Percentiles rank a stretch among this genome's conserved stretches.
These are phyloP conservation scores for Scaptomyza pallida DNA, from an alignment of 1,140 invertebrate species.

Conservation along the genomic window DNA sequence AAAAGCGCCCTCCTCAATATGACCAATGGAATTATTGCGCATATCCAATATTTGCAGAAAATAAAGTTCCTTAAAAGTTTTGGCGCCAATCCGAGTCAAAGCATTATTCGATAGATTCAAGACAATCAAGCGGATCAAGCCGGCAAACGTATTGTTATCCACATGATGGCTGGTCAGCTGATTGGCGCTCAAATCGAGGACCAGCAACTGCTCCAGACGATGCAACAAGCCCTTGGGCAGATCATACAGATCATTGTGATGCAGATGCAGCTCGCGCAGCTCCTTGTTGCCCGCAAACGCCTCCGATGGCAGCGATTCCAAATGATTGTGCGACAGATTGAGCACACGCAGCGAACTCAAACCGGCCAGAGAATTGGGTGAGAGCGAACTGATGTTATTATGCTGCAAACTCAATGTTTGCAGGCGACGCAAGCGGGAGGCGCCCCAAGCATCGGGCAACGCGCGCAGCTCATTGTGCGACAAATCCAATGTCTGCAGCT, in stretches of 20 bases:
- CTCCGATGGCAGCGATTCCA: constrained; percentile 88
- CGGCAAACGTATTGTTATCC: constrained; percentile 88
- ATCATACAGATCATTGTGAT: constrained; percentile 89
- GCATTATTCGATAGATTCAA: constrained; percentile 89
- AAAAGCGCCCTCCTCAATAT: constrained; percentile 91
- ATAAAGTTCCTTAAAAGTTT: constrained; percentile 91
- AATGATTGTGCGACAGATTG: constrained; percentile 91
- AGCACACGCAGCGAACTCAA: constrained; percentile 89
- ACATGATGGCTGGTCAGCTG: constrained; percentile 88
- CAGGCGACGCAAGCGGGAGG: constrained; percentile 88
- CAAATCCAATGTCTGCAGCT: constrained; percentile 88
- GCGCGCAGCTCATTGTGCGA: constrained; percentile 89
- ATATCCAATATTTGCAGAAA: constrained; percentile 92
- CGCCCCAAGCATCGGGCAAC: constrained; percentile 88
- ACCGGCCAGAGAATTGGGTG: constrained; percentile 88
- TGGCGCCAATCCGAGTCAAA: constrained; percentile 87
- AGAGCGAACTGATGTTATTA: constrained; percentile 89
- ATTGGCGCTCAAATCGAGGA: constrained; percentile 90
- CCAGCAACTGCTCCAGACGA: constrained; percentile 88
- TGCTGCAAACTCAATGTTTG: constrained; percentile 90
- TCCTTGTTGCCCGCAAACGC: constrained; percentile 89
- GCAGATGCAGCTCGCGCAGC: constrained; percentile 89
- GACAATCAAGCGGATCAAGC: constrained; percentile 88
- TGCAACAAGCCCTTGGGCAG: constrained; percentile 89
- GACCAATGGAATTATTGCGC: constrained; percentile 90